Percentiles rank a stretch among this genome's conserved stretches.
phyloP scores from a whole-genome alignment of 2,113 vertebrate species.

The Paralichthys olivaceus region DNA sequence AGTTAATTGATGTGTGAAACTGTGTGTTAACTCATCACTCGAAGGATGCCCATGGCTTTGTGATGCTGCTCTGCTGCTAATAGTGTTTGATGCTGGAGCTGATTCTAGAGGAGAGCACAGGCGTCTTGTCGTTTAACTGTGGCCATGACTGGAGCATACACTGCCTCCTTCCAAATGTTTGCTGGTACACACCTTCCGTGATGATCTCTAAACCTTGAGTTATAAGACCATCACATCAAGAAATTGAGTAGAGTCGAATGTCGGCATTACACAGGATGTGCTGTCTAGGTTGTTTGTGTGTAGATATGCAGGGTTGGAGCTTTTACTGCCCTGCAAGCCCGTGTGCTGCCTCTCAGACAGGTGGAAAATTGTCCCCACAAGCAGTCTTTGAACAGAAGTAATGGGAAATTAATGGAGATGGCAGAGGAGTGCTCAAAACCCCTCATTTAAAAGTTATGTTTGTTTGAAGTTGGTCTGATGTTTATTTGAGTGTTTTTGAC shows the following conservation, averaged over 20 bases:
- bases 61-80: slow-evolving; percentile 22
- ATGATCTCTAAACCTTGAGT: not conserved
- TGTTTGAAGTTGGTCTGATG: not conserved
- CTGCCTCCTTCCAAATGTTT: not conserved
- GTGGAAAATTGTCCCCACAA: slow-evolving; percentile 67
- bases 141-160: not conserved
- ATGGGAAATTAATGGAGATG: slow-evolving; percentile 41
- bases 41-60: slow-evolving; percentile 12
- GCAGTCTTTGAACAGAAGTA: slow-evolving; percentile 49
- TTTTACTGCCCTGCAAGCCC: slow-evolving; percentile 31
- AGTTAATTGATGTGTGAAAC: slow-evolving; percentile 46
- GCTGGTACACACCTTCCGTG: not conserved
- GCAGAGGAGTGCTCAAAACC: slow-evolving; percentile 31
- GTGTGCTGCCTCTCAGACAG: slow-evolving; percentile 51
- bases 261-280: not conserved
- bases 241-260: slow-evolving; percentile 17
- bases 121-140: not conserved
- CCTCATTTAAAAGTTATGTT: slow-evolving; percentile 15
- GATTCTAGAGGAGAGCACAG: not conserved
- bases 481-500: not conserved
- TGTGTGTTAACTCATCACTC: slow-evolving; percentile 5
- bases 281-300: slow-evolving; percentile 6
- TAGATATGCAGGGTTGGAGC: slow-evolving; percentile 19
- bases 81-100: slow-evolving; percentile 19
- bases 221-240: slow-evolving; percentile 19